phyloP scores from a whole-genome alignment of 2,888 invertebrate species.

The Amiota minor region DNA sequence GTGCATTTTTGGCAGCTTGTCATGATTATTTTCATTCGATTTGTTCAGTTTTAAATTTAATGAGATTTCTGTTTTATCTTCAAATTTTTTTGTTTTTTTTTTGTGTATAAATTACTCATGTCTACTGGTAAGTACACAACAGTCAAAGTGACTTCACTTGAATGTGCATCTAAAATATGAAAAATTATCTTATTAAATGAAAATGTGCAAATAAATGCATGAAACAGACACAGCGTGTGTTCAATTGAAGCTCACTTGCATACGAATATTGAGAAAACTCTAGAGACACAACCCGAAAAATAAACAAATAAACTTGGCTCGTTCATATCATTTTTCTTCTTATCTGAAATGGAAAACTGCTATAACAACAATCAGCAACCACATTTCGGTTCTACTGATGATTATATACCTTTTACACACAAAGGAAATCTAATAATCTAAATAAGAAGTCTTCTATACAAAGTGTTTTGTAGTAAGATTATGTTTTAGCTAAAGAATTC shows the following conservation, averaged over 20 bases:
- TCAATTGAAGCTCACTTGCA: not conserved
- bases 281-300: not conserved
- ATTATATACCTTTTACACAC: too few species aligned
- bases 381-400: too few species aligned
- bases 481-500: too few species aligned
- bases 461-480: too few species aligned
- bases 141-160: not conserved
- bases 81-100: not conserved
- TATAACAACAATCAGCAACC: too few species aligned
- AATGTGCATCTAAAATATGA: constrained; percentile 32
- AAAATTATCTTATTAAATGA: constrained; percentile 52
- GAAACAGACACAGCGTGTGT: constrained; percentile 44
- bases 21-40: constrained; percentile 37
- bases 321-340: too few species aligned
- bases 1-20: constrained; percentile 44
- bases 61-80: constrained; percentile 40
- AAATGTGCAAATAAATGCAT: constrained; percentile 52
- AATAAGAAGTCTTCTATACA: too few species aligned
- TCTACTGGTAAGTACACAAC: not conserved
- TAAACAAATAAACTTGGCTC: constrained; percentile 25
- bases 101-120: not conserved
- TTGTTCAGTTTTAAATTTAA: constrained; percentile 50
- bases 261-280: too few species aligned
- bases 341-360: too few species aligned
- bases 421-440: too few species aligned